Conservation (phyloP, 2,888 invertebrate species). For the Oscheius sp. region DNA sequence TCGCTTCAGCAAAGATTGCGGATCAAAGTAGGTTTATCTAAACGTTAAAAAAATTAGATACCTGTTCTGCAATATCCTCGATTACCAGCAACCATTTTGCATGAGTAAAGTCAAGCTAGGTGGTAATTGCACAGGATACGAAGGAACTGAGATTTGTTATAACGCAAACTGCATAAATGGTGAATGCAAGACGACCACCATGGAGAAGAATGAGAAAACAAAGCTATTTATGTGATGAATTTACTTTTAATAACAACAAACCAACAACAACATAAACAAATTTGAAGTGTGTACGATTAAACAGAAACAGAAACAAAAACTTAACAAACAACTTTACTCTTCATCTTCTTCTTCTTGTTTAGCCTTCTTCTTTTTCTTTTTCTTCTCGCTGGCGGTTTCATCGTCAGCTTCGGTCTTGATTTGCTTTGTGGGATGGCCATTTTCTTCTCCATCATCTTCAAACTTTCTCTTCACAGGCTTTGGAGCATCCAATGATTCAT, state of each 20-base stretch:
- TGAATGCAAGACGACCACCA: neutral
- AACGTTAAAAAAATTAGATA: slow-evolving; percentile 44
- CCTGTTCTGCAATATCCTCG: slow-evolving; percentile 61
- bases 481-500: slow-evolving; percentile 56
- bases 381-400: slow-evolving; percentile 27
- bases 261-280: slow-evolving; percentile 26
- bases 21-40: slow-evolving; percentile 40
- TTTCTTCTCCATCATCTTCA: slow-evolving; percentile 43
- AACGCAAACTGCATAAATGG: slow-evolving; percentile 57
- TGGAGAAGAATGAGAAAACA: neutral
- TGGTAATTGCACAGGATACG: slow-evolving; percentile 66
- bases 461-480: slow-evolving; percentile 41
- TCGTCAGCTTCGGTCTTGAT: slow-evolving; percentile 34
- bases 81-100: slow-evolving; percentile 44
- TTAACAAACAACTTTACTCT: slow-evolving; percentile 26
- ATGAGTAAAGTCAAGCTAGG: slow-evolving; percentile 59
- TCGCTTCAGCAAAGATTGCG: slow-evolving; percentile 38
- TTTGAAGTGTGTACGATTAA: slow-evolving; percentile 13
- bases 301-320: slow-evolving; percentile 13
- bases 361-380: slow-evolving; percentile 47
- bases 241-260: neutral
- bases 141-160: slow-evolving; percentile 57
- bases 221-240: slow-evolving; percentile 16
- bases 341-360: slow-evolving; percentile 43
- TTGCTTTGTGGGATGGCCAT: slow-evolving; percentile 47